Evolutionary conservation across 2,113 vertebrate species (phyloP).

Genomic region (Odontophorus gujanensis): DNA sequence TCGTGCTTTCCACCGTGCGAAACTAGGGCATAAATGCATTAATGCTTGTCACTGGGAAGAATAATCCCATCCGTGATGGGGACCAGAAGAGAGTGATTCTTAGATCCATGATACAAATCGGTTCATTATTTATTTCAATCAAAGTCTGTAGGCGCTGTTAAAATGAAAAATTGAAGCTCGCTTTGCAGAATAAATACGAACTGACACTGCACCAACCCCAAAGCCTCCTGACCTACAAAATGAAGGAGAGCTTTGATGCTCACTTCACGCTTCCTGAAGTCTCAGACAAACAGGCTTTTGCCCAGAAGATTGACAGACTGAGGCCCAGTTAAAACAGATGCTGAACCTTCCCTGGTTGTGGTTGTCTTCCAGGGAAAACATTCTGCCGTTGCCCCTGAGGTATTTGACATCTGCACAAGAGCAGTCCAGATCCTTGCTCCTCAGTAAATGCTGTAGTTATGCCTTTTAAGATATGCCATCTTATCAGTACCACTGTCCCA

Average conservation of each 20-base stretch:
- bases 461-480: not conserved
- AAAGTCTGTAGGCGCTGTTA: slow-evolving; percentile 24
- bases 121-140: slow-evolving; percentile 69
- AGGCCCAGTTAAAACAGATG: not conserved
- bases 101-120: slow-evolving; percentile 44
- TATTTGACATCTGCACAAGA: not conserved
- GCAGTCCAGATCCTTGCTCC: not conserved
- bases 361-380: not conserved
- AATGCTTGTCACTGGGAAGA: slow-evolving; percentile 45
- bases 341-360: not conserved
- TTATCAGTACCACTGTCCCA: not conserved
- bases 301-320: not conserved
- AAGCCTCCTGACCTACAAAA: slow-evolving; percentile 61
- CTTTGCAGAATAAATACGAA: slow-evolving; percentile 6
- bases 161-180: slow-evolving; percentile 58
- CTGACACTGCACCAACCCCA: slow-evolving; percentile 1
- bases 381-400: not conserved
- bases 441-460: not conserved
- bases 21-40: slow-evolving; percentile 64
- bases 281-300: slow-evolving; percentile 9
- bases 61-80: slow-evolving; percentile 24
- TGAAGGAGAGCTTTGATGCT: not conserved
- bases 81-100: slow-evolving; percentile 32
- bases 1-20: slow-evolving; percentile 49
- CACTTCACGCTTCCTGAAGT: not conserved